These are phyloP conservation scores for Herpetotheres cachinnans DNA, from an alignment of 2,113 vertebrate genomes.

Conservation along the genomic window DNA sequence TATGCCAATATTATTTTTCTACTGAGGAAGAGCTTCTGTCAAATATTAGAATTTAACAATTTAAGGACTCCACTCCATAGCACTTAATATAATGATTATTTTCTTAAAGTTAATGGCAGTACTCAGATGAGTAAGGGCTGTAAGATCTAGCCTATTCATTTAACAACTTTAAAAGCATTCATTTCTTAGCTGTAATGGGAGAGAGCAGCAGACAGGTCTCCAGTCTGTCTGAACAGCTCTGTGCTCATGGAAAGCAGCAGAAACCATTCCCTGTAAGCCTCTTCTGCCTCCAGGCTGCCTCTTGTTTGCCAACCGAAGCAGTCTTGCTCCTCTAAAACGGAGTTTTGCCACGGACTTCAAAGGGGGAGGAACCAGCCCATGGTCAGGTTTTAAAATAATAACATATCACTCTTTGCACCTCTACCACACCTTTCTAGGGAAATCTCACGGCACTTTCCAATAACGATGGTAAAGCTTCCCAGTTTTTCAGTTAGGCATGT, in stretches of 20 bases:
- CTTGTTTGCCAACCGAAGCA: background rate
- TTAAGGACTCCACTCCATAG: constrained; percentile 2
- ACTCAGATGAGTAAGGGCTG: constrained; percentile 7
- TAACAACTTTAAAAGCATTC: constrained; percentile 44
- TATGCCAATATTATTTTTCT: constrained; percentile 35
- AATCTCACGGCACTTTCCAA: background rate
- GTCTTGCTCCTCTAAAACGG: background rate
- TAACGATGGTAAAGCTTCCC: background rate
- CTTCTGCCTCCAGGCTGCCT: constrained; percentile 40
- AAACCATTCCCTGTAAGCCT: constrained; percentile 16
- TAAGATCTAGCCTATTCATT: constrained; percentile 45
- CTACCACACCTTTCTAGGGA: background rate
- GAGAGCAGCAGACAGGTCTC: constrained; percentile 23
- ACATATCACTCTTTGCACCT: background rate
- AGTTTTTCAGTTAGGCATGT: background rate
- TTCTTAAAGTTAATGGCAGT: constrained; percentile 44
- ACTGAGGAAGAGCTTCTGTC: background rate
- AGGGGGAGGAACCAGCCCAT: background rate
- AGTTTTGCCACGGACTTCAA: constrained; percentile 29
- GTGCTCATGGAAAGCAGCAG: constrained; percentile 2
- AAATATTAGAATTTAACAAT: constrained; percentile 39
- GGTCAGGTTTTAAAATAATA: background rate
- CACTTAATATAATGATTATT: constrained; percentile 51
- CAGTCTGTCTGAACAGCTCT: constrained; percentile 45
- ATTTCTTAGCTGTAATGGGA: constrained; percentile 40